Evolutionary conservation across 2,797 vertebrate species (phyloP), one percentile per base, ranked within the genome.

Genomic region (Enteromius trimaculatus): DNA sequence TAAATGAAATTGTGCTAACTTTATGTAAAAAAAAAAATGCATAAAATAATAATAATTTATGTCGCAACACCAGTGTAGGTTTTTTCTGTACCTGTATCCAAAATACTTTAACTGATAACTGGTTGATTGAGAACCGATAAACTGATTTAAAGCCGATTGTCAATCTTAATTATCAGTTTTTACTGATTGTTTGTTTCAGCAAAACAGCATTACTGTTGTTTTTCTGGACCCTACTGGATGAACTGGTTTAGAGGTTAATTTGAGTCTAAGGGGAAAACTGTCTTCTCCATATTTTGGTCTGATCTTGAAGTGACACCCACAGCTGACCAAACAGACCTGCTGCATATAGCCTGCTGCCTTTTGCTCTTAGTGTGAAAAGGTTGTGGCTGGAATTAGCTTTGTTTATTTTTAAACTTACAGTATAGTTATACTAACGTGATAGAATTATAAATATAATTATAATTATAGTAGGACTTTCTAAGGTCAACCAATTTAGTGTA

Each of bases 311-410:
- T 88, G 87, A 88, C 85, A 87, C 49, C 64, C 70, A 69, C 86
- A 87, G 86, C 87, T 88, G 85, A 87, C 87, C 78, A 80, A 80
- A 85, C 44, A 53, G 47, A 87, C 79, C 81, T 81, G 47, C 86
- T 85, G 53, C 77, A 84, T 88, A 84, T 88, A 84, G 81, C 78
- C 70, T 58, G 75, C 37, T 68, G 81, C 70, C 23, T 82, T 62
- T 85, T 79, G 71, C 70, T 64, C 79, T 74, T 55, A 14, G 47
- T 68, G 69, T 72, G 16, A 79, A 83, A 85, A 55, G 53, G 44
- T 69, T 83, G 51, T 75, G 37, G 75, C 70, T 82, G 58, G 51
- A 71, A 10, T 64, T 76, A 72, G 68, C 81, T 72, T 85, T 19
- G 58, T 42, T 82, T 84, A 58, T 34, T 42, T 42, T 77, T 42